A percentile compares a stretch with the other conserved stretches of the same genome.
These are phyloP conservation scores for Tympanuchus pallidicinctus DNA, from an alignment of 2,113 vertebrate genomes.

Conservation along the genomic window DNA sequence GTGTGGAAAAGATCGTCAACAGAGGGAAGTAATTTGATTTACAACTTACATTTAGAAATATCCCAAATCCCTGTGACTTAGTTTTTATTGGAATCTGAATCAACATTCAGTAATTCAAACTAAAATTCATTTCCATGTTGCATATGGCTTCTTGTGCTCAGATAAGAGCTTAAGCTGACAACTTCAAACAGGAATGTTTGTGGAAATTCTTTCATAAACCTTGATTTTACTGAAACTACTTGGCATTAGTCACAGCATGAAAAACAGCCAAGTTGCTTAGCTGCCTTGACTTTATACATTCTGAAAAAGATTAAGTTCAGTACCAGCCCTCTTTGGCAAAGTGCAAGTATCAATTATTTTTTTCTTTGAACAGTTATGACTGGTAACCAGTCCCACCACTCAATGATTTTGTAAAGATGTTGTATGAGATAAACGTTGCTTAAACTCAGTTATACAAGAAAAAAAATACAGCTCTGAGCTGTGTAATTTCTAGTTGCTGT, in stretches of 20 bases:
- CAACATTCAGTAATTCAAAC: constrained; percentile 12
- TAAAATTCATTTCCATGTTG: neutral
- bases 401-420: neutral
- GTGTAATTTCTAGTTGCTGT: neutral
- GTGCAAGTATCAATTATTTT: neutral
- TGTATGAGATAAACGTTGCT: neutral
- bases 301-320: neutral
- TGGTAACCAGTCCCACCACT: neutral
- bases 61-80: neutral
- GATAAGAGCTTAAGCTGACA: neutral
- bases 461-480: neutral
- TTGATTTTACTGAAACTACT: neutral
- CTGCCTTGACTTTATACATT: neutral
- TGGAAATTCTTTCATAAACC: neutral
- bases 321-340: neutral
- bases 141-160: neutral
- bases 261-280: neutral
- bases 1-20: neutral
- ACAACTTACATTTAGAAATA: constrained; percentile 41
- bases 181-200: neutral
- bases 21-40: constrained; percentile 39
- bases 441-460: neutral
- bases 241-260: neutral
- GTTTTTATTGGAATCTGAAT: constrained; percentile 15
- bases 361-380: neutral